Evolutionary conservation across 1,140 invertebrate genomes (phyloP), one percentile per base, ranked within the genome.

Genomic region (Chlorops oryzae): DNA sequence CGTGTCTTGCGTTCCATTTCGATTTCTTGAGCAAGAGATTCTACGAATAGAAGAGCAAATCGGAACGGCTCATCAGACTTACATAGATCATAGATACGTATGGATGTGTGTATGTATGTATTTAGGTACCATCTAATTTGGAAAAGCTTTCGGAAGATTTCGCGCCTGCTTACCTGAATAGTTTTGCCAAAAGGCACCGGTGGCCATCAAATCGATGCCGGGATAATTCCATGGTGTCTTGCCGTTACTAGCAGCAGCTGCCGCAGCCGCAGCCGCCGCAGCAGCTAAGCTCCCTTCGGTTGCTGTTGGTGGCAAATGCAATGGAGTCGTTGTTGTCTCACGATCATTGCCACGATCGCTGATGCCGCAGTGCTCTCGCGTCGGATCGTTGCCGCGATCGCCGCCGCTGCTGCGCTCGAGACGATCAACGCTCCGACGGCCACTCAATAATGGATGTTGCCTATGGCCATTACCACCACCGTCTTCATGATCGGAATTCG

Each of bases 141-240:
- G n/a, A n/a, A n/a, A n/a, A n/a, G n/a, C n/a, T n/a, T n/a, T n/a
- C n/a, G n/a, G n/a, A n/a, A n/a, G n/a, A n/a, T n/a, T n/a, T n/a
- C n/a, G n/a, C n/a, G n/a, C 18, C 3, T 47, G 73, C 78, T 79
- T 63, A 90, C 87, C 87, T 68, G 87, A 88, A 74, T 90, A 89
- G 70, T 88, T 90, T 72, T 89, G 87, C 87, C 87, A 90, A 72
- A 90, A 90, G 18, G 86, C 86, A 2, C 85, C 83, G 47, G 81
- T 84, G 58, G 80, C 83, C 74, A 86, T 85, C 59, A 87, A 80
- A 55, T 84, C 81, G 28, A 86, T 78, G 44, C 84, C 84, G n/a
- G 82, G 80, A 73, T 86, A 85, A 58, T 79, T 82, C 85, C 85
- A 87, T 23, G 79, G 78, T 55, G 53, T 57, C 21, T 70, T 70